These are phyloP conservation scores for Biston betularia DNA, from an alignment of 2,888 invertebrate species.

Conservation along the genomic window DNA sequence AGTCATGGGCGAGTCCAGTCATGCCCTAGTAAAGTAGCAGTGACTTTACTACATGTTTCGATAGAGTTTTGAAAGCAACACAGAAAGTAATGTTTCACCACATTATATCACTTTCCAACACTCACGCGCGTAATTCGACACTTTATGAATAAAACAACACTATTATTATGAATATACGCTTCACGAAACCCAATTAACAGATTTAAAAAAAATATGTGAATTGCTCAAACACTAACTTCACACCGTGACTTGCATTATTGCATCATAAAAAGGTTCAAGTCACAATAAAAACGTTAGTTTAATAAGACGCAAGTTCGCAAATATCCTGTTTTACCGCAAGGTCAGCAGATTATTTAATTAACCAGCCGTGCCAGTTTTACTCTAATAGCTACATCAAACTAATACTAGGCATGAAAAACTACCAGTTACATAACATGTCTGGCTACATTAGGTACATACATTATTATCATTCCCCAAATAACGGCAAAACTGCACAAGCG, in stretches of 20 bases:
- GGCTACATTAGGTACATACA: too few species aligned
- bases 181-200: too few species aligned
- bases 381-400: background rate
- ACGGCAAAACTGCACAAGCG: background rate
- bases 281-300: background rate
- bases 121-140: too few species aligned
- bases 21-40: too few species aligned
- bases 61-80: too few species aligned
- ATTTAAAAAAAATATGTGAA: background rate
- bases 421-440: background rate
- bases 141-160: too few species aligned
- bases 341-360: slow-evolving; percentile 12
- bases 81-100: too few species aligned
- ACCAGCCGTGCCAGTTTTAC: background rate
- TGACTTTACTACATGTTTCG: too few species aligned
- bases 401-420: background rate
- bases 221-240: background rate
- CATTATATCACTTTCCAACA: too few species aligned
- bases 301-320: slow-evolving; percentile 4
- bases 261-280: background rate
- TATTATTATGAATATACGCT: too few species aligned
- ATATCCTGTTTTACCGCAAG: slow-evolving; percentile 19
- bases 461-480: background rate
- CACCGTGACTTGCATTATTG: background rate
- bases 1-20: too few species aligned